Conservation (phyloP, 2,888 invertebrate genomes). For the Adelphocoris suturalis region DNA sequence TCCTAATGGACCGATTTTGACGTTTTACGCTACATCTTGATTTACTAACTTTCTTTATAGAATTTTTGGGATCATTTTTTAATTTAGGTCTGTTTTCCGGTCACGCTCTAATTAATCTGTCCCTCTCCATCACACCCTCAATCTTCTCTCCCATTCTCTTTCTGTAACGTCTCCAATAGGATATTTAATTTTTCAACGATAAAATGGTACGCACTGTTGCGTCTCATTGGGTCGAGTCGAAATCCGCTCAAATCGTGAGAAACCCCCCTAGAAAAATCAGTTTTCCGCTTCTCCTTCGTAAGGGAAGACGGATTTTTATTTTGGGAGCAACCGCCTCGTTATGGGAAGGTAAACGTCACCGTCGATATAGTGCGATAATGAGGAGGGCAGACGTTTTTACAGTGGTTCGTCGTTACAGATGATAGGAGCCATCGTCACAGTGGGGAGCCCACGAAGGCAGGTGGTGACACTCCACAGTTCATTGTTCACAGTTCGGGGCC, state of each 20-base stretch:
- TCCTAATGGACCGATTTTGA: too few species aligned
- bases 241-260: constrained; percentile 9
- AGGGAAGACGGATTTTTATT: constrained; percentile 27
- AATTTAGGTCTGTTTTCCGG: too few species aligned
- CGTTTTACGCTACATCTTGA: too few species aligned
- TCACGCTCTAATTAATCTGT: too few species aligned
- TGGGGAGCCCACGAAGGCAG: constrained; percentile 24
- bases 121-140: too few species aligned
- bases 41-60: too few species aligned
- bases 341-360: constrained; percentile 61
- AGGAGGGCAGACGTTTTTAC: constrained; percentile 25
- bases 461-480: constrained; percentile 51
- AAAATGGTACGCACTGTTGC: too few species aligned
- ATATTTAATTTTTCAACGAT: too few species aligned
- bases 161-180: too few species aligned
- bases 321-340: constrained; percentile 43
- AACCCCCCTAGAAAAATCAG: neutral
- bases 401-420: constrained; percentile 53
- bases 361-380: constrained; percentile 67
- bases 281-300: neutral
- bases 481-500: constrained; percentile 47
- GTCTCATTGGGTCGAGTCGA: neutral
- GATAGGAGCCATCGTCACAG: constrained; percentile 56
- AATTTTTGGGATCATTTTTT: too few species aligned
- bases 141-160: too few species aligned